These are phyloP conservation scores for Ctenoplectra terminalis DNA, from an alignment of 1,140 invertebrate species.

Conservation along the genomic window DNA sequence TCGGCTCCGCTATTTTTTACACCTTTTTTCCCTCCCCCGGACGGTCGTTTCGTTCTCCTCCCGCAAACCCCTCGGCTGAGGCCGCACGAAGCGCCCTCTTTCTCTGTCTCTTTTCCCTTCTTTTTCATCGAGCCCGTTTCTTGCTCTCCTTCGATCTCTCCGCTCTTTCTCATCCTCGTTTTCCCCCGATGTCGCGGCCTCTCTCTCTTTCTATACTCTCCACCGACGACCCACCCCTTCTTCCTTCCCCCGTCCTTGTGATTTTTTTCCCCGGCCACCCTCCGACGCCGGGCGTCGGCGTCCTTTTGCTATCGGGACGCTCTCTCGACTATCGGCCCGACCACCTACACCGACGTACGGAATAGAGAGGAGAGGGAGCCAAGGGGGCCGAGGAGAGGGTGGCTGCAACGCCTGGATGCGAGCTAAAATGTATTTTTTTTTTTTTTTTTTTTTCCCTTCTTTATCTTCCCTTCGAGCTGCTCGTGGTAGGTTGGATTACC, in stretches of 20 bases:
- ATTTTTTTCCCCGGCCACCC: conserved; percentile 68
- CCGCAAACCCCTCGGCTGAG: conserved; percentile 19
- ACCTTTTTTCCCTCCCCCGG: conserved; percentile 64
- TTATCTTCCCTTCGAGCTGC: conserved; percentile 69
- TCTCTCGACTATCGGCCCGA: conserved; percentile 71
- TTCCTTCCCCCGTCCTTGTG: conserved; percentile 58
- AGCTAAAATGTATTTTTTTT: conserved; percentile 72
- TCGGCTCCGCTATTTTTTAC: conserved; percentile 80
- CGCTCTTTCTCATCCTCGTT: conserved; percentile 58
- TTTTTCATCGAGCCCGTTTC: conserved; percentile 33
- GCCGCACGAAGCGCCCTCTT: conserved; percentile 52
- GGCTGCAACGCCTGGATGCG: conserved; percentile 69
- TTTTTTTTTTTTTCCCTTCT: conserved; percentile 56
- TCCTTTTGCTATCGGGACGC: conserved; percentile 75
- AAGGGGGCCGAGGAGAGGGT: conserved; percentile 5
- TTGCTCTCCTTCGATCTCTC: conserved; percentile 48
- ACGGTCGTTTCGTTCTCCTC: conserved; percentile 36
- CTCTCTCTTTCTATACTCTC: conserved; percentile 48
- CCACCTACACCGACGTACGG: conserved; percentile 60
- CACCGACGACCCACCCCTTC: conserved; percentile 60
- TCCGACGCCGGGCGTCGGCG: conserved; percentile 70
- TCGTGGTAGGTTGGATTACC: conserved; percentile 71
- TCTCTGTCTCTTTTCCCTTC: conserved; percentile 40
- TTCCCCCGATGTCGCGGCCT: conserved; percentile 66
- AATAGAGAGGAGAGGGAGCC: conserved; percentile 16